Base-by-base conservation (phyloP, 2,113 vertebrate genomes). In the Aegithalos caudatus region DNA sequence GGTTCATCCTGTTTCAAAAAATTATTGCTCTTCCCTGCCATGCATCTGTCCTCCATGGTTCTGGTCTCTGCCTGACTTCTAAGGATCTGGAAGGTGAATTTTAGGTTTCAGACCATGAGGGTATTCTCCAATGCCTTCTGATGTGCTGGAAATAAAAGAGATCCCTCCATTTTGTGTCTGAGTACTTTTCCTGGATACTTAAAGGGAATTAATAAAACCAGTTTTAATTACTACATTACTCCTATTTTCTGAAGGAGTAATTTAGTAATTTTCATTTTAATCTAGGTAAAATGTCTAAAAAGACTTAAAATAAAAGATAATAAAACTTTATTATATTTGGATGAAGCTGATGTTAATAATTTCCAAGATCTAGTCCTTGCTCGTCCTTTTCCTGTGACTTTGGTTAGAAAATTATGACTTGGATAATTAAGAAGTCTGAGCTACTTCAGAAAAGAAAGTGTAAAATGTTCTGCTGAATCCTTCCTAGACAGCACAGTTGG, bases 361-460 rank as follows among this genome's bases (percentile, higher is more conserved):
- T 91, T 76, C 50, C 58, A 37, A 74, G 35, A 66, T 9, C 12
- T 62, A 78, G 37, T 87, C 51, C 53, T 74, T 67, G 19, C 35
- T 71, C 14, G 7, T 76, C 56, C 51, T 83, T 83, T 93, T 45
- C 38, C 56, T 81, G 6, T 88, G 71, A 71, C 58, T 93, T 86
- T 48, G 29, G 56, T 56, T 10, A 58, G 47, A 72, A 94, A 94
- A 92, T 88, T 50, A 86, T 58, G 35, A 70, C 44, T 90, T 81
- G 10, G 24, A 28, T 70, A 88, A 88, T 86, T 88, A 95, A 93
- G 70, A 94, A 86, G 11, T 81, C 91, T 81, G 73, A 93, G 82
- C 37, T 76, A 54, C 40, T 86, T 93, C 78, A 69, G 56, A 71
- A 81, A 80, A 84, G 25, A 60, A 94, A 88, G 25, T 35, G 44